Conservation (phyloP, 92 coral and sea anemone species). For the Plumapathes pennacea region DNA sequence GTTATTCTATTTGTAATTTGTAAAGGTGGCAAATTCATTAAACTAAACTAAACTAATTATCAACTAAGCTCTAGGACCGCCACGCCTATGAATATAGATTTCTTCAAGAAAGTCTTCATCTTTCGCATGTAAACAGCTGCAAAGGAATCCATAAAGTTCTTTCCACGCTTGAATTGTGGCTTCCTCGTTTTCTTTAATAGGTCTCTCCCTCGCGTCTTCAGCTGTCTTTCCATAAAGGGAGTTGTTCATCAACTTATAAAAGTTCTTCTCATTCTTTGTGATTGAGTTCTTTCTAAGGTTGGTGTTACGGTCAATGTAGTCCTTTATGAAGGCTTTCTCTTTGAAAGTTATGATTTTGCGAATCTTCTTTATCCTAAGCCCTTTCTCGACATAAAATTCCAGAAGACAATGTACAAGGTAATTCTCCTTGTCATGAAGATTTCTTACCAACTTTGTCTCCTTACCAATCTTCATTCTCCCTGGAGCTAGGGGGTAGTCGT, state of each 20-base stretch:
- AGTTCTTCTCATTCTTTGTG: background rate
- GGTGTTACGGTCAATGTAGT: background rate
- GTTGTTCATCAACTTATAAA: background rate
- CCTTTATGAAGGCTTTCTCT: background rate
- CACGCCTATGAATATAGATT: too few species aligned
- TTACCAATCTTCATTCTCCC: background rate
- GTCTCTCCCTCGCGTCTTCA: too few species aligned
- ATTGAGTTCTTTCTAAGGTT: background rate
- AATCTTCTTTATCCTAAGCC: background rate
- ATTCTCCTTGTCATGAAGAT: background rate
- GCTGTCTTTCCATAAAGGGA: background rate
- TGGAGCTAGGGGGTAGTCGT: background rate
- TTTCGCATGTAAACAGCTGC: too few species aligned
- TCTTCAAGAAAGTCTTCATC: too few species aligned
- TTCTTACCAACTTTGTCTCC: background rate
- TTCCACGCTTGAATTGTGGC: too few species aligned
- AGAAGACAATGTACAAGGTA: background rate
- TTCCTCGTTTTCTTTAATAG: too few species aligned
- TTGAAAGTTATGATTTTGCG: background rate
- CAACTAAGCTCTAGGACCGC: too few species aligned
- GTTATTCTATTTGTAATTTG: too few species aligned
- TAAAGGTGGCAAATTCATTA: too few species aligned
- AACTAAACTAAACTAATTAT: too few species aligned
- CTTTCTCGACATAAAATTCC: background rate
- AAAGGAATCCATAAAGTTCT: too few species aligned